phyloP scores from a whole-genome alignment of 2,888 invertebrate genomes.

The Nysson spinosus region DNA sequence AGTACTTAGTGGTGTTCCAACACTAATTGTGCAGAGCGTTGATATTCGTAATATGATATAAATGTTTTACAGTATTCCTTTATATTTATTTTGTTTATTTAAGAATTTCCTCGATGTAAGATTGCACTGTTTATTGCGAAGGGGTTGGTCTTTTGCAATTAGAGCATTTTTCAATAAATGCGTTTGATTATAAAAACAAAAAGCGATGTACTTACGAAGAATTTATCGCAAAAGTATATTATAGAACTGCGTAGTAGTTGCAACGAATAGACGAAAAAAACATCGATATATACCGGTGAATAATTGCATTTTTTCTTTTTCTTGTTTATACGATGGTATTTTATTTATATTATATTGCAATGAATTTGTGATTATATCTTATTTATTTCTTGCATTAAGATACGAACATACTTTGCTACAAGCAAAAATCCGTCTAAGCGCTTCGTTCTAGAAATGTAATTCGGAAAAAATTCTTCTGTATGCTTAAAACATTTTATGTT shows the following conservation, averaged over 20 bases:
- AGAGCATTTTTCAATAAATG: constrained; percentile 10
- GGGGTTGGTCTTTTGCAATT: constrained; percentile 17
- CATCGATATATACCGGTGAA: too few species aligned
- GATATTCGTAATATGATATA: constrained; percentile 32
- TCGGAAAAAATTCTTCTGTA: background rate
- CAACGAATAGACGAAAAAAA: too few species aligned
- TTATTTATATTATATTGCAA: constrained; percentile 12
- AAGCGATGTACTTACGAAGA: too few species aligned
- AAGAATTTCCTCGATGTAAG: constrained; percentile 24
- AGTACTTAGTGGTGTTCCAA: constrained; percentile 38
- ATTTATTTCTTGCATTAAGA: constrained; percentile 11
- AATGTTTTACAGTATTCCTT: constrained; percentile 58
- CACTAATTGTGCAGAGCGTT: constrained; percentile 30
- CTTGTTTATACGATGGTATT: background rate
- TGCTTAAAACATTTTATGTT: background rate
- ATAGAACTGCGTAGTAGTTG: constrained; percentile 5
- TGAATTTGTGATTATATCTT: constrained; percentile 3
- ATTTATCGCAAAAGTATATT: constrained; percentile 12
- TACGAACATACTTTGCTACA: constrained; percentile 2
- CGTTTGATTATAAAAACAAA: constrained; percentile 2
- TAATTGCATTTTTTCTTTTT: too few species aligned
- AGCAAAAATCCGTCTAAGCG: constrained; percentile 1
- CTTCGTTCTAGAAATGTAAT: constrained; percentile 4
- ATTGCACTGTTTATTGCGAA: constrained; percentile 6
- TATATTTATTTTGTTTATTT: constrained; percentile 46